Evolutionary conservation across 2,797 vertebrate genomes (phyloP).

Genomic region (Anabas testudineus): DNA sequence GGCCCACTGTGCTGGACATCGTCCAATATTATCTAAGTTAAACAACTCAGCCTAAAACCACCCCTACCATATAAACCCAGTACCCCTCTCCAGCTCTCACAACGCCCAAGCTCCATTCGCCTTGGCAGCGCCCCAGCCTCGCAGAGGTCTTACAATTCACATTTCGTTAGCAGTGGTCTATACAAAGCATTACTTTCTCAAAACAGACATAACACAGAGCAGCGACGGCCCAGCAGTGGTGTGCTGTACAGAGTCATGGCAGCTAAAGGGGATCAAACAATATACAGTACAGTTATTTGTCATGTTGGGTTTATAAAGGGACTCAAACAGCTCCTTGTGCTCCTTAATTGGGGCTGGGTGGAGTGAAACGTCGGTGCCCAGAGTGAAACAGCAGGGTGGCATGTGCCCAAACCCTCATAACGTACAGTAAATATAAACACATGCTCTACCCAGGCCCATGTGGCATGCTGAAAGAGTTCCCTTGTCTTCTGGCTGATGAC

Average conservation of each 20-base stretch:
- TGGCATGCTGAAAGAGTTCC: slow-evolving; percentile 70
- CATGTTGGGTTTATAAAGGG: slow-evolving; percentile 70
- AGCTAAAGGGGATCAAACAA: slow-evolving; percentile 53
- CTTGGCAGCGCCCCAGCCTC: slow-evolving; percentile 53
- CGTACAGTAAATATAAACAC: slow-evolving; percentile 84
- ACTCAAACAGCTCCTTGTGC: slow-evolving; percentile 84
- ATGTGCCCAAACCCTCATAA: slow-evolving; percentile 71
- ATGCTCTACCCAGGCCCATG: slow-evolving; percentile 62
- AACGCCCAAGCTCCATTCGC: slow-evolving; percentile 42
- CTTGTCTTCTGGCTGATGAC: slow-evolving; percentile 74
- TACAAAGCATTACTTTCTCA: slow-evolving; percentile 65
- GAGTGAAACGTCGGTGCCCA: slow-evolving; percentile 68
- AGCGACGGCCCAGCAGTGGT: slow-evolving; percentile 49
- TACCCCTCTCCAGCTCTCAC: slow-evolving; percentile 49
- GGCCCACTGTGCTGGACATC: slow-evolving; percentile 62
- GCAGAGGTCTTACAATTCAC: slow-evolving; percentile 58
- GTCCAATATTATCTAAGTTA: slow-evolving; percentile 64
- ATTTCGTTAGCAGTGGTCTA: slow-evolving; percentile 62
- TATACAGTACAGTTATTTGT: slow-evolving; percentile 74
- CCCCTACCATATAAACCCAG: slow-evolving; percentile 60
- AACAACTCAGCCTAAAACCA: slow-evolving; percentile 60
- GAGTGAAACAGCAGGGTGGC: slow-evolving; percentile 71
- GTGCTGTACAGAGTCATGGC: slow-evolving; percentile 46
- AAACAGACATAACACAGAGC: slow-evolving; percentile 75
- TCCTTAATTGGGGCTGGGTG: slow-evolving; percentile 79